phyloP scores from a whole-genome alignment of 2,797 vertebrate genomes.

The Alauda arvensis region DNA sequence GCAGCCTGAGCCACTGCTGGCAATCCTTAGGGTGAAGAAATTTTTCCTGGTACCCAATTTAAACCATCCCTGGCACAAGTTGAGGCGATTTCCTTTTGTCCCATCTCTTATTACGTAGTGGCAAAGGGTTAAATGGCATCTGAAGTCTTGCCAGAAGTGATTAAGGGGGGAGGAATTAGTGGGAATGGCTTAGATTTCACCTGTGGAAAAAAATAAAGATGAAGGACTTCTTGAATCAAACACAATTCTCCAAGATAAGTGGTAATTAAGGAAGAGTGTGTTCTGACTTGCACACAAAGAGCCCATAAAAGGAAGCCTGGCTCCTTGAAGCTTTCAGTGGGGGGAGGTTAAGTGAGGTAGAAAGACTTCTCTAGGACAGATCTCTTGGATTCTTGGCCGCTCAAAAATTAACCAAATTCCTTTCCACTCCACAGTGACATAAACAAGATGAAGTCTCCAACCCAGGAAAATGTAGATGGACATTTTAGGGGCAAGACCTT shows the following conservation, averaged over 20 bases:
- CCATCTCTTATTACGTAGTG: background rate
- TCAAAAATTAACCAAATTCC: conserved; percentile 37
- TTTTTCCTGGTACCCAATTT: background rate
- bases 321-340: conserved; percentile 32
- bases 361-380: conserved; percentile 13
- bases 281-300: conserved; percentile 36
- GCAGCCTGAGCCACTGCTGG: background rate
- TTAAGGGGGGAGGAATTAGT: background rate
- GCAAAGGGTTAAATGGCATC: background rate
- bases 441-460: conserved; percentile 79
- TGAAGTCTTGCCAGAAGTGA: background rate
- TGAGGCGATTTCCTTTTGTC: background rate
- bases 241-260: conserved; percentile 9
- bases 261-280: conserved; percentile 23
- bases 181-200: conserved; percentile 4
- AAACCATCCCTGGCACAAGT: background rate
- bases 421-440: conserved; percentile 74
- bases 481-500: conserved; percentile 78
- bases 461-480: conserved; percentile 75
- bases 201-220: background rate
- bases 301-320: conserved; percentile 35
- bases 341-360: conserved; percentile 21
- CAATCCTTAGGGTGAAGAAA: background rate
- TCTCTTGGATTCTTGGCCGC: background rate
- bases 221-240: conserved; percentile 9